Percentiles rank a stretch among this genome's conserved stretches.
These are phyloP conservation scores for Acanthochromis polyacanthus DNA, from an alignment of 2,113 vertebrate genomes.

Conservation along the genomic window DNA sequence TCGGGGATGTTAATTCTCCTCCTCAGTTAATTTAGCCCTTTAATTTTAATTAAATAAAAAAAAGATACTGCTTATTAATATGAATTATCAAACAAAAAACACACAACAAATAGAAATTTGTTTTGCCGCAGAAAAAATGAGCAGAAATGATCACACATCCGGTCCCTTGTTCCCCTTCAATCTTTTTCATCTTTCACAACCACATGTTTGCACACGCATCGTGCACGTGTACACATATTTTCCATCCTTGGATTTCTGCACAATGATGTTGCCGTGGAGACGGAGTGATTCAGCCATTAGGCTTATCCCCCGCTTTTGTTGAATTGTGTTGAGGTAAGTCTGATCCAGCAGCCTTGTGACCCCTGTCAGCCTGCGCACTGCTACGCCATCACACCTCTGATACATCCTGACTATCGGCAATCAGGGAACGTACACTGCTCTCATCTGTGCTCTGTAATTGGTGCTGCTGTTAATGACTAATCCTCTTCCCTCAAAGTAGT, in stretches of 20 bases:
- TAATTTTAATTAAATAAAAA: not conserved
- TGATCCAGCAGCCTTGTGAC: slow-evolving; percentile 51
- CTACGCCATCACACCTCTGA: slow-evolving; percentile 14
- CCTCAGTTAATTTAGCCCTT: not conserved
- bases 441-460: not conserved
- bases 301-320: slow-evolving; percentile 59
- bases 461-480: slow-evolving; percentile 18
- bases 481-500: slow-evolving; percentile 16
- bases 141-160: slow-evolving; percentile 7
- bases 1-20: not conserved
- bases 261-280: slow-evolving; percentile 69
- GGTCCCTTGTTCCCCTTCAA: not conserved
- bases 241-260: slow-evolving; percentile 44
- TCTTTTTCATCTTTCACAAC: slow-evolving; percentile 4
- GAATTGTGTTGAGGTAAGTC: slow-evolving; percentile 53
- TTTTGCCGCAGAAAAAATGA: slow-evolving; percentile 10
- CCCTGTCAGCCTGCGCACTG: slow-evolving; percentile 23
- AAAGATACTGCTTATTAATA: not conserved
- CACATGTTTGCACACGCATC: slow-evolving; percentile 16
- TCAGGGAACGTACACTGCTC: not conserved
- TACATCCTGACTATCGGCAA: not conserved
- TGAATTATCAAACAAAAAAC: not conserved
- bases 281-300: slow-evolving; percentile 54
- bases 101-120: not conserved
- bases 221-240: slow-evolving; percentile 27